Conservation (phyloP, 2,888 invertebrate species). For the Oscheius sp. region DNA sequence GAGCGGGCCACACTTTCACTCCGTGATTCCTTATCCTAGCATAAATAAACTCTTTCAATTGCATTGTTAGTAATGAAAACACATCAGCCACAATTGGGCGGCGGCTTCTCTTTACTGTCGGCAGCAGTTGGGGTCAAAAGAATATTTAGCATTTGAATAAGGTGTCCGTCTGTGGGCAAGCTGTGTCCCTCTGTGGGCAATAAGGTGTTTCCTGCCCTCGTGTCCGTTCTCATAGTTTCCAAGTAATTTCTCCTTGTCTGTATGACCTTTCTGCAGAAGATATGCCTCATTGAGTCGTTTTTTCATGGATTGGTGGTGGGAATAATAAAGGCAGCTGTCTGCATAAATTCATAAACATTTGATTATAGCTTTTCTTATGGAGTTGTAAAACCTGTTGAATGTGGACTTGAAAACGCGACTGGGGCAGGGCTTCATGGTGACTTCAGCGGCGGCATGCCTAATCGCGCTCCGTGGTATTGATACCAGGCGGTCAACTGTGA, state of each 20-base stretch:
- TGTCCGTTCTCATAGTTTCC: slow-evolving; percentile 1
- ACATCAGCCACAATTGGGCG: slow-evolving; percentile 15
- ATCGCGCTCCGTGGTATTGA: slow-evolving; percentile 34
- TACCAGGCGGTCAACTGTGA: slow-evolving; percentile 35
- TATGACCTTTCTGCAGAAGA: slow-evolving; percentile 15
- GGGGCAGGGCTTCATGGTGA: slow-evolving; percentile 6
- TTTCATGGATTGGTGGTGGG: slow-evolving; percentile 5
- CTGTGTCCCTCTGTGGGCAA: neutral
- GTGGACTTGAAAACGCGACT: neutral
- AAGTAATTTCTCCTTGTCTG: neutral
- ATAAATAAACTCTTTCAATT: neutral
- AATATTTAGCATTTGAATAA: slow-evolving; percentile 29
- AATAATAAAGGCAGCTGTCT: slow-evolving; percentile 24
- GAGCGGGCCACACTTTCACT: neutral
- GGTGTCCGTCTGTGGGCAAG: slow-evolving; percentile 21
- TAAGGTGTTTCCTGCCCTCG: neutral
- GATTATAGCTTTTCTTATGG: neutral
- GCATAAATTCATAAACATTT: neutral
- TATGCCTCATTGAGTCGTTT: slow-evolving; percentile 16
- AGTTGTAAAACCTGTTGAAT: neutral
- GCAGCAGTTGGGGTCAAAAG: slow-evolving; percentile 19
- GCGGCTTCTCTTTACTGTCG: slow-evolving; percentile 30
- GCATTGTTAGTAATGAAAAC: neutral
- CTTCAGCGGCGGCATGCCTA: slow-evolving; percentile 35
- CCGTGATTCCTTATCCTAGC: neutral